Percentiles rank a stretch among this genome's conserved stretches.
Conservation (phyloP, 2,113 vertebrate genomes). For the Triplophysa siluroides region DNA sequence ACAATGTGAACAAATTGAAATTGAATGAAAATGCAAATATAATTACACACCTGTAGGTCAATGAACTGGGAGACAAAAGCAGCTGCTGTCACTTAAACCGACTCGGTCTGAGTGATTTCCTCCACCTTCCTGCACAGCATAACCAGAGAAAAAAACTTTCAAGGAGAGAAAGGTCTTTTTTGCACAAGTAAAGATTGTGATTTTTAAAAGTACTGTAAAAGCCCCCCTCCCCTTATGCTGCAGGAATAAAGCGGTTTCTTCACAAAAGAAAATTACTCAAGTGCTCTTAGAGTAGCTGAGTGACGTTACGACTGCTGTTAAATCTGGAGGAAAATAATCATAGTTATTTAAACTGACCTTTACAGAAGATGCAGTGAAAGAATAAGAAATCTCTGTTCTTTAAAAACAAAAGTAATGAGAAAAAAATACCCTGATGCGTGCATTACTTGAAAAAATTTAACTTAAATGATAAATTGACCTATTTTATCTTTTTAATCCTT, state of each 20-base stretch:
- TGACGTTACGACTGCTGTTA: constrained; percentile 41
- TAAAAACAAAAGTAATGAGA: background rate
- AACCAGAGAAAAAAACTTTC: background rate
- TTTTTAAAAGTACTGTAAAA: background rate
- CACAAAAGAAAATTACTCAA: constrained; percentile 10
- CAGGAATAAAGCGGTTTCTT: constrained; percentile 5
- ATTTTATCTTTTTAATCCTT: too few species aligned
- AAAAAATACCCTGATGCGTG: too few species aligned
- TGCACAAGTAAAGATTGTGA: constrained; percentile 1
- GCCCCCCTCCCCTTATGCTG: background rate
- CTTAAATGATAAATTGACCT: too few species aligned
- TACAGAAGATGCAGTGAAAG: constrained; percentile 29
- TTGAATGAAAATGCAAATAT: constrained; percentile 13
- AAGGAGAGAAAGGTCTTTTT: background rate
- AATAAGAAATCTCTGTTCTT: background rate
- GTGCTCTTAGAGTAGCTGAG: constrained; percentile 41
- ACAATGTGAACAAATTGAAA: background rate
- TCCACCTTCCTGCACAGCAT: constrained; percentile 23
- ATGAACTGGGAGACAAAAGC: constrained; percentile 50
- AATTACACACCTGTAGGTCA: constrained; percentile 44
- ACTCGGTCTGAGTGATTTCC: constrained; percentile 31
- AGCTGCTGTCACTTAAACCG: constrained; percentile 60
- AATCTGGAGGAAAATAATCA: constrained; percentile 62
- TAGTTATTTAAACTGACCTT: constrained; percentile 67
- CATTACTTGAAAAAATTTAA: too few species aligned